These are phyloP conservation scores for Oscheius sp. DNA, from an alignment of 2,888 invertebrate genomes.

Conservation along the genomic window DNA sequence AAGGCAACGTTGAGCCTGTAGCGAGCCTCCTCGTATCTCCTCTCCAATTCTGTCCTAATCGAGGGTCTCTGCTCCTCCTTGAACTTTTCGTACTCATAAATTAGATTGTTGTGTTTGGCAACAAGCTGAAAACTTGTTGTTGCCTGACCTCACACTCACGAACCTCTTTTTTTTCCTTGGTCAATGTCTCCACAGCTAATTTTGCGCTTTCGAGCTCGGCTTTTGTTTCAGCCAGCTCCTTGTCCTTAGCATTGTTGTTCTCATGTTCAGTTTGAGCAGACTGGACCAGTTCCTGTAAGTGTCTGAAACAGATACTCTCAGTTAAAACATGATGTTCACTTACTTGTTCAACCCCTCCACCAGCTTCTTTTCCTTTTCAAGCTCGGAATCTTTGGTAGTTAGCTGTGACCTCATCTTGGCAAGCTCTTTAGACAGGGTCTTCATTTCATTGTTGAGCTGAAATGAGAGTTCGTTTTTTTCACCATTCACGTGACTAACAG, in stretches of 20 bases:
- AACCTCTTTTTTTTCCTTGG: constrained; percentile 42
- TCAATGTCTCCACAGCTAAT: constrained; percentile 35
- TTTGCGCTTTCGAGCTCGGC: constrained; percentile 39
- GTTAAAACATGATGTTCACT: background rate
- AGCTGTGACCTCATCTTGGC: constrained; percentile 49
- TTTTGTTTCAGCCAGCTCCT: constrained; percentile 38
- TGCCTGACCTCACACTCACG: background rate
- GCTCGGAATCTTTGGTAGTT: constrained; percentile 51
- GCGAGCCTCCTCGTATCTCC: constrained; percentile 66
- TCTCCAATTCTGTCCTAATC: constrained; percentile 64
- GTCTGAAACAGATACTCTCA: constrained; percentile 35
- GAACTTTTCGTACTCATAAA: constrained; percentile 50
- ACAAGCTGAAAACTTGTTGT: background rate
- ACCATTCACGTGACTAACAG: constrained; percentile 5
- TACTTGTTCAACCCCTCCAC: constrained; percentile 50
- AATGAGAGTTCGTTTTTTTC: constrained; percentile 18
- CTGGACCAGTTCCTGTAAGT: constrained; percentile 47
- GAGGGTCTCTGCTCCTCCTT: constrained; percentile 58
- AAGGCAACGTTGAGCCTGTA: constrained; percentile 61
- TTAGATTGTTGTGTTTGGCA: constrained; percentile 26
- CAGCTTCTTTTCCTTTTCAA: constrained; percentile 49
- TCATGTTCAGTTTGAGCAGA: constrained; percentile 43
- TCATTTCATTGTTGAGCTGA: constrained; percentile 53
- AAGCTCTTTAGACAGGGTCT: constrained; percentile 54
- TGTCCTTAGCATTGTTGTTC: constrained; percentile 40